Percentiles rank a stretch among this genome's conserved stretches.
Evolutionary conservation across 2,888 invertebrate genomes (phyloP).

Genomic region (Drosophila trichaetosa): DNA sequence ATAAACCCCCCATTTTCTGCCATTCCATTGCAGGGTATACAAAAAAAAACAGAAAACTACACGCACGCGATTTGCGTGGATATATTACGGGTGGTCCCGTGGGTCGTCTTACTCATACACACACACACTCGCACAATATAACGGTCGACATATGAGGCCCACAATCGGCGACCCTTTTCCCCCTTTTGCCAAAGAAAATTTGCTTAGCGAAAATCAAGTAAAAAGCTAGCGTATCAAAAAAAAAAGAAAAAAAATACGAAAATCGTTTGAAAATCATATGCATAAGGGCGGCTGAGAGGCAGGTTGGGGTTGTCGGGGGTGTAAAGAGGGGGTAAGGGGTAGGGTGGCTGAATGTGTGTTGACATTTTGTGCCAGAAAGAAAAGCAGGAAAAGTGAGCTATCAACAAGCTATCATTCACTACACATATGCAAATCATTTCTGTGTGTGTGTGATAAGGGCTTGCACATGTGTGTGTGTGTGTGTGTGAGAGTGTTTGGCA

Average conservation of each 20-base stretch:
- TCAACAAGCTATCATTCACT: constrained; percentile 80
- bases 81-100: constrained; percentile 45
- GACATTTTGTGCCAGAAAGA: constrained; percentile 61
- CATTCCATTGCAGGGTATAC: constrained; percentile 32
- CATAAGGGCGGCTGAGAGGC: constrained; percentile 19
- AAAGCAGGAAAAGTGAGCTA: constrained; percentile 70
- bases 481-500: constrained; percentile 61
- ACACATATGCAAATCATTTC: constrained; percentile 63
- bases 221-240: constrained; percentile 51
- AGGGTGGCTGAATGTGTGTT: constrained; percentile 54
- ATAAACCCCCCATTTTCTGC: background rate
- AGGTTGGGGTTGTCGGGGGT: background rate
- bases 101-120: constrained; percentile 34
- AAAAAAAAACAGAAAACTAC: constrained; percentile 35
- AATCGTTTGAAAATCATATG: constrained; percentile 77
- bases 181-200: constrained; percentile 56
- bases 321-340: background rate
- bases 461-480: constrained; percentile 13
- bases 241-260: constrained; percentile 36
- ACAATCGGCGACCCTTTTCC: constrained; percentile 45
- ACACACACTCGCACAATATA: background rate
- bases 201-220: constrained; percentile 72
- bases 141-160: constrained; percentile 34
- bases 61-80: constrained; percentile 65
- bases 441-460: constrained; percentile 44